Base-by-base conservation (phyloP, 2,797 vertebrate species). In the Phoebastria nigripes region DNA sequence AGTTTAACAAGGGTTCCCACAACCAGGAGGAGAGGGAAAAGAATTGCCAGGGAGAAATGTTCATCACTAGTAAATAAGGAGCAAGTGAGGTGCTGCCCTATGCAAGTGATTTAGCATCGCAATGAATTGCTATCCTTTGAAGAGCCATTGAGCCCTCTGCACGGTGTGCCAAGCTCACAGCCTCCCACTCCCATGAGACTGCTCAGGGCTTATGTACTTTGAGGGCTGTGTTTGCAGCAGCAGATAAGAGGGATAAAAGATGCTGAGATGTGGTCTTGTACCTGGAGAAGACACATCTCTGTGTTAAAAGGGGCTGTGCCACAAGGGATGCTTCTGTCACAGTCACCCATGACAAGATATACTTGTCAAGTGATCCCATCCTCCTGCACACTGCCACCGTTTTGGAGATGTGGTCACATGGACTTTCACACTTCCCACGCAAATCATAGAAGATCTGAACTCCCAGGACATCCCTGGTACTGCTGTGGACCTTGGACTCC, bases 311-410 rank as follows among this genome's bases (percentile, higher is more conserved):
- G 12, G 9, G 3, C 19, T 54, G 6, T 61, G 12, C n/a, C 3
- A 3, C 42, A 82, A 80, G 20, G 4, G 15, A 19, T 89, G 9
- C 6, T 42, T 79, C 46, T 82, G 24, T 51, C 0, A 0, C 55
- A 28, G 47, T 58, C 47, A 69, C 46, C 15, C 8, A 10, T 25
- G 29, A 46, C 39, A 63, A 42, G 39, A 69, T 28, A 41, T 9
- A 35, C 17, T 87, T 82, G 54, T 21, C 22, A 22, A 62, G 58
- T n/a, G 42, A 87, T 20, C 20, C 12, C 37, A 44, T 78, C 47
- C 20, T 61, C 29, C 59, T 74, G 56, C 41, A 59, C 2, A 3
- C 8, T 52, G 37, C 14, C 26, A 39, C 12, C 0, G 0, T 41
- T 18, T 6, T 67, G 24, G 28, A 67, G 24, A 31, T 22, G 26